Percentiles rank a stretch among this genome's conserved stretches.
Evolutionary conservation across 2,888 invertebrate genomes (phyloP).

Genomic region (Phasia obesa): DNA sequence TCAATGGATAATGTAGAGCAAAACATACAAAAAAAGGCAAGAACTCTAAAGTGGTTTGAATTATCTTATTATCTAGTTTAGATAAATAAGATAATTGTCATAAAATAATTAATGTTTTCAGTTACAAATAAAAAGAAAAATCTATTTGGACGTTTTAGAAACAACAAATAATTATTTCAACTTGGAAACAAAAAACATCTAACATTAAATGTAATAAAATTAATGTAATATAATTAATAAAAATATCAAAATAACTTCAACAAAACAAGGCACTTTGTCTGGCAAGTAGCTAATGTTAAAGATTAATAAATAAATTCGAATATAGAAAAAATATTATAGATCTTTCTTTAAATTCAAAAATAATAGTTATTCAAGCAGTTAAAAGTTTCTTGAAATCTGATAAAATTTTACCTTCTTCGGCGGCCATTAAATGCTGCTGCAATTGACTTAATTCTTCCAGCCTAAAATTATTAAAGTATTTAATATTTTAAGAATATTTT

Average conservation of each 20-base stretch:
- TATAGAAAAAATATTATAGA: neutral
- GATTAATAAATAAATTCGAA: neutral
- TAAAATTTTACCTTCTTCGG: constrained; percentile 39
- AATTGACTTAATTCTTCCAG: constrained; percentile 9
- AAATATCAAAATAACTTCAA: constrained; percentile 13
- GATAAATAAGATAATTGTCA: constrained; percentile 67
- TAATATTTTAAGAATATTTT: neutral
- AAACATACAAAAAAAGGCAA: constrained; percentile 7
- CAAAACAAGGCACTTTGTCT: constrained; percentile 3
- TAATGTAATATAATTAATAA: neutral
- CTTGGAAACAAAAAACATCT: neutral
- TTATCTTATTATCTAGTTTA: constrained; percentile 68
- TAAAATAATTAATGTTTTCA: constrained; percentile 48
- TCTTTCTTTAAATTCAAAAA: neutral
- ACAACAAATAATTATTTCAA: constrained; percentile 36
- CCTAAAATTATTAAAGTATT: constrained; percentile 20
- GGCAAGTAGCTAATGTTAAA: neutral
- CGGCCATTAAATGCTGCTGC: constrained; percentile 26
- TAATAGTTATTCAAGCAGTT: constrained; percentile 11
- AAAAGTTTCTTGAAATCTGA: constrained; percentile 18
- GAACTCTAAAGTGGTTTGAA: constrained; percentile 30
- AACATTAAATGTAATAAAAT: neutral
- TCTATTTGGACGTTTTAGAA: constrained; percentile 6
- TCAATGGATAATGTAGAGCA: too few relatives aligned
- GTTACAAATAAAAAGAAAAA: constrained; percentile 2